Evolutionary conservation across 2,888 invertebrate species (phyloP).

Genomic region (Drosophila emarginata): DNA sequence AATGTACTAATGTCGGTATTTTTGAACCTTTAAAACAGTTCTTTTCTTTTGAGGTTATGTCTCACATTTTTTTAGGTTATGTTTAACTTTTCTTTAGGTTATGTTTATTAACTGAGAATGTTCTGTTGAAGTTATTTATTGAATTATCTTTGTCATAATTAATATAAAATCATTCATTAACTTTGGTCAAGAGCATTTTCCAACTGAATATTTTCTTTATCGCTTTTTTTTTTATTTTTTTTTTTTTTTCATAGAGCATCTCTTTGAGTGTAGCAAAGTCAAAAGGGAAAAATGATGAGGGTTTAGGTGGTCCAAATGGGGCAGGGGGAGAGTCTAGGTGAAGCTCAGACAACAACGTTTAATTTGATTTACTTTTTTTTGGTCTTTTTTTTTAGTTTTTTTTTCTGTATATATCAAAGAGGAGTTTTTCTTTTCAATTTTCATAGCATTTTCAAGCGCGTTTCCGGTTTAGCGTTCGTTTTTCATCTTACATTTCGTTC

Average conservation of each 20-base stretch:
- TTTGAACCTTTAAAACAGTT: too few species aligned
- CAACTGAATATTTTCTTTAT: constrained; percentile 1
- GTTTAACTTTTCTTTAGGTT: too few species aligned
- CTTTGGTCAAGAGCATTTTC: background rate
- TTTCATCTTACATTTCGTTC: constrained; percentile 24
- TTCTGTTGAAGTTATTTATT: background rate
- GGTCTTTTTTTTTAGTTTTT: constrained; percentile 38
- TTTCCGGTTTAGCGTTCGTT: constrained; percentile 18
- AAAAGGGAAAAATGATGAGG: background rate
- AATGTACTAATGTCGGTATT: too few species aligned
- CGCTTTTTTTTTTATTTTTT: background rate
- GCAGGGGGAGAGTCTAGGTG: constrained; percentile 1
- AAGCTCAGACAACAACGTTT: constrained; percentile 62
- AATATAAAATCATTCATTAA: background rate
- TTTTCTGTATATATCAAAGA: background rate
- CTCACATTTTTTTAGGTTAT: too few species aligned
- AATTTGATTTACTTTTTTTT: constrained; percentile 27
- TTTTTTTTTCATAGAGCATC: constrained; percentile 56
- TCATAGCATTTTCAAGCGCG: constrained; percentile 36
- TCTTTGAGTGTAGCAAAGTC: constrained; percentile 39
- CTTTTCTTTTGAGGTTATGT: too few species aligned
- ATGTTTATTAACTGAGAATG: too few species aligned
- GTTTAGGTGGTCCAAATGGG: constrained; percentile 7
- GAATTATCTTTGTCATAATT: background rate
- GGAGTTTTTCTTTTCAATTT: constrained; percentile 42